Conservation (phyloP, 53 echinoderm and acorn worm species). For the Actinopyga echinites region DNA sequence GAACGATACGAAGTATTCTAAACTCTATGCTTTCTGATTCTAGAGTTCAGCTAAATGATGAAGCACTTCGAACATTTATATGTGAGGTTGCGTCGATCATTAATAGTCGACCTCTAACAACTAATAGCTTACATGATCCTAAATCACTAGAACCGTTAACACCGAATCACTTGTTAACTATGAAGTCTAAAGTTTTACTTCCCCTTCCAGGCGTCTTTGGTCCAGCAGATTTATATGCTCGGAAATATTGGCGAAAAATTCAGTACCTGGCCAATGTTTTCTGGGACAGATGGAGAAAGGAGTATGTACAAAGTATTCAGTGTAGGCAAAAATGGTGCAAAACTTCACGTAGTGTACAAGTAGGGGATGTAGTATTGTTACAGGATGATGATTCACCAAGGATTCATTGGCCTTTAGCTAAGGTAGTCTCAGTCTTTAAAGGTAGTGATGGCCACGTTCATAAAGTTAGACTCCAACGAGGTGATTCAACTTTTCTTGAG, state of each 20-base stretch:
- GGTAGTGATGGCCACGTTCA: background rate
- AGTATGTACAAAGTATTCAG: conserved; percentile 49
- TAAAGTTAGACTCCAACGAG: background rate
- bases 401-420: background rate
- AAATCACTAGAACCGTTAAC: conserved; percentile 21
- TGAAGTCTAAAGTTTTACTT: conserved; percentile 41
- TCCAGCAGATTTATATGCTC: conserved; percentile 43
- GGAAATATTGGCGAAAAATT: conserved; percentile 60
- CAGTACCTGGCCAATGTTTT: conserved; percentile 50
- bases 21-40: conserved; percentile 39
- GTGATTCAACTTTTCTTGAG: background rate
- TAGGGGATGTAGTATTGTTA: background rate
- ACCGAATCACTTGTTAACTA: conserved; percentile 60
- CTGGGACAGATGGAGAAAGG: conserved; percentile 66
- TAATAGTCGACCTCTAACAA: conserved; percentile 46
- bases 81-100: conserved; percentile 51
- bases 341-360: background rate
- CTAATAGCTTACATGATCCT: conserved; percentile 29
- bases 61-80: conserved; percentile 53
- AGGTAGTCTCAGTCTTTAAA: background rate
- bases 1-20: conserved; percentile 47
- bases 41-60: conserved; percentile 46
- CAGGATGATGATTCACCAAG: background rate
- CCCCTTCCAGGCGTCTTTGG: conserved; percentile 55
- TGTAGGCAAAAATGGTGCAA: conserved; percentile 50